phyloP scores from a whole-genome alignment of 2,113 vertebrate genomes.

The Aviceda subcristata region DNA sequence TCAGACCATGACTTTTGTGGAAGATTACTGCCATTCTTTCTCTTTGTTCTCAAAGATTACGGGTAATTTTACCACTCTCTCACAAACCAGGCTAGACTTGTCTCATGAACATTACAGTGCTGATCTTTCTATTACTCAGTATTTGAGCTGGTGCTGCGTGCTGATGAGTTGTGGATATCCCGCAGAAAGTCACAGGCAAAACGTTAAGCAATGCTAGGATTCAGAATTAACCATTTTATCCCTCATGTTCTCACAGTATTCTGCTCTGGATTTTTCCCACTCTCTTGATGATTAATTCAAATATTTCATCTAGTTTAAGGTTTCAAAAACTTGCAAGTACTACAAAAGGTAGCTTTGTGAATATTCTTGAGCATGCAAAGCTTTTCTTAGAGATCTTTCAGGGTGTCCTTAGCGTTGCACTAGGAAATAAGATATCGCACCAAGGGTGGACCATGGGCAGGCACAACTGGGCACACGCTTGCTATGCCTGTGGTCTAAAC shows the following conservation, averaged over 20 bases:
- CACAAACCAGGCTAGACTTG: neutral
- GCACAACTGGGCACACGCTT: neutral
- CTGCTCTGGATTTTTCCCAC: neutral
- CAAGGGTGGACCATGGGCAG: neutral
- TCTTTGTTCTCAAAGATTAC: neutral
- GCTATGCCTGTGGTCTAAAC: neutral
- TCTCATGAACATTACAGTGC: neutral
- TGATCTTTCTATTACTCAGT: neutral
- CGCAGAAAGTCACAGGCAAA: neutral
- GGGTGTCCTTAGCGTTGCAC: neutral
- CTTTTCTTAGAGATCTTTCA: neutral
- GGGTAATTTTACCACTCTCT: neutral
- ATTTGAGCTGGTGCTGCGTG: neutral
- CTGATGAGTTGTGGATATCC: neutral
- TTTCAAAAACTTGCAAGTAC: neutral
- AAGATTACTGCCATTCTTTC: neutral
- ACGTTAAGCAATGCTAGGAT: accelerated
- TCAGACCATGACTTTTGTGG: neutral
- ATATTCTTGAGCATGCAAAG: neutral
- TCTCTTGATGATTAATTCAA: neutral
- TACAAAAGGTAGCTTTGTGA: neutral
- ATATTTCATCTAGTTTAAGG: neutral
- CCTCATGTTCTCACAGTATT: neutral
- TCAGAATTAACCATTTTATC: neutral
- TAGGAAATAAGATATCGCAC: neutral